These are phyloP conservation scores for Chalcosyrphus nemorum DNA, from an alignment of 2,888 invertebrate species.

Conservation along the genomic window DNA sequence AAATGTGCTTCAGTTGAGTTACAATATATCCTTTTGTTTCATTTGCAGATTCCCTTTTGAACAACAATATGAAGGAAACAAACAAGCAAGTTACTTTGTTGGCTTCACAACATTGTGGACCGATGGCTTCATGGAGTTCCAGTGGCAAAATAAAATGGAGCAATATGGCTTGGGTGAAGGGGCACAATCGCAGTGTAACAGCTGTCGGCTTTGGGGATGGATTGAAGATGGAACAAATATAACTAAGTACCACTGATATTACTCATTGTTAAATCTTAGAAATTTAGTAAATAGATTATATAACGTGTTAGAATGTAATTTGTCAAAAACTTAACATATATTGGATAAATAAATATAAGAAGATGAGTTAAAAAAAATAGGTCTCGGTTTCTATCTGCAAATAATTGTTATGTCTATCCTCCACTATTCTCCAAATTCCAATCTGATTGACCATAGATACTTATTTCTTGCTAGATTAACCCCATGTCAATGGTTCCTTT, in stretches of 20 bases:
- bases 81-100: neutral
- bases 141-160: neutral
- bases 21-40: neutral
- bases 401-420: no score
- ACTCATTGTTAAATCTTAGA: neutral
- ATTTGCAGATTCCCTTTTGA: constrained; percentile 35
- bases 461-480: no score
- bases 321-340: neutral
- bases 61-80: neutral
- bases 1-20: no score
- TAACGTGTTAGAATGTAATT: neutral
- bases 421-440: no score
- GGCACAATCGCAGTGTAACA: neutral
- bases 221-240: neutral
- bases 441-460: no score
- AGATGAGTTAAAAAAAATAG: constrained; percentile 33
- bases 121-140: neutral
- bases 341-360: neutral
- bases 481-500: no score
- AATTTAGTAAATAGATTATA: neutral
- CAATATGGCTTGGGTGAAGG: neutral
- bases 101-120: neutral
- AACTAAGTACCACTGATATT: neutral
- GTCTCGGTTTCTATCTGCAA: no score
- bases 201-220: neutral